These are phyloP conservation scores for Sialia sialis DNA, from an alignment of 2,113 vertebrate species.

Conservation along the genomic window DNA sequence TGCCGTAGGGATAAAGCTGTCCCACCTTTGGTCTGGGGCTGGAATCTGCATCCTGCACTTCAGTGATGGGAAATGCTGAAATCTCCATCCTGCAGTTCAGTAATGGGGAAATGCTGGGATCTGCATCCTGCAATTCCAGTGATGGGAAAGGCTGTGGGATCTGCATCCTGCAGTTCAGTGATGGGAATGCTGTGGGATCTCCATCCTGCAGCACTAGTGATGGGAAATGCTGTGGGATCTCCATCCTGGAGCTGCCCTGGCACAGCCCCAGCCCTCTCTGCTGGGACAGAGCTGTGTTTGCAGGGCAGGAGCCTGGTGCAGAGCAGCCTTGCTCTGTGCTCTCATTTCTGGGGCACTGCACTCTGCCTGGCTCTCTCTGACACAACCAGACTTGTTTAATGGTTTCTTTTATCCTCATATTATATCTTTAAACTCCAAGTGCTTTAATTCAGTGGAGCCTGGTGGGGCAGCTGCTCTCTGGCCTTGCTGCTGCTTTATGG, in stretches of 20 bases:
- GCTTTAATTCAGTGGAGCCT: background rate
- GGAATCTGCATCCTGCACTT: background rate
- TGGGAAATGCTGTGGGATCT: accelerated
- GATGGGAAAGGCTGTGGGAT: too few relatives aligned
- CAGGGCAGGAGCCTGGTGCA: background rate
- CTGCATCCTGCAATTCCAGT: too few relatives aligned
- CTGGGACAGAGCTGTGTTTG: too few relatives aligned
- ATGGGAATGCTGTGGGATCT: too few relatives aligned
- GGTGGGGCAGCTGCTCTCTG: background rate
- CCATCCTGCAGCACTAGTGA: too few relatives aligned
- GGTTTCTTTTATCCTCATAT: accelerated
- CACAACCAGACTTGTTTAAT: background rate
- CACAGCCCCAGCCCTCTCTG: background rate
- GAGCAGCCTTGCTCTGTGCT: accelerated
- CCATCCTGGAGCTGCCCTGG: background rate
- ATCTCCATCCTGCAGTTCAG: background rate
- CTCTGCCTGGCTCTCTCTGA: background rate
- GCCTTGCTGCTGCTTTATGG: background rate
- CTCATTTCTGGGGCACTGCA: background rate
- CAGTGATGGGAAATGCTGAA: accelerated
- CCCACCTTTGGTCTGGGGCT: background rate
- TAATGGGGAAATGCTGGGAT: too few relatives aligned
- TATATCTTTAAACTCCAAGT: background rate
- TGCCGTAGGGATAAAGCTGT: background rate
- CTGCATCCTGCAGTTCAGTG: too few relatives aligned